Percentiles rank a stretch among this genome's conserved stretches.
Conservation (phyloP, 2,797 vertebrate species). For the Thripadectes ignobilis region DNA sequence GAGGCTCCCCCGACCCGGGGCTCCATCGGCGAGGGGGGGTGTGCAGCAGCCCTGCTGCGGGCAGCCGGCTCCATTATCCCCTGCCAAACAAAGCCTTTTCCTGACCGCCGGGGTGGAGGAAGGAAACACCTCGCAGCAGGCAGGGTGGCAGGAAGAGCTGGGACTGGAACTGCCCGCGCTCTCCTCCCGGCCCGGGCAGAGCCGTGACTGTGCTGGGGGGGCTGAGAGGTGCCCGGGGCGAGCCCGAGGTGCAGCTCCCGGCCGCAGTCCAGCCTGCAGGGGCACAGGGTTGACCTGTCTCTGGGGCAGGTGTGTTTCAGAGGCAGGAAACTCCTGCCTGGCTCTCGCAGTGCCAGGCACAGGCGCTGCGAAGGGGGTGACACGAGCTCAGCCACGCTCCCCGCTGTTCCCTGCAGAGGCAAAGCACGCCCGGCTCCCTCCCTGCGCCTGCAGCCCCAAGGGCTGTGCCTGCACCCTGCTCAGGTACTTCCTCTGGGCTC, state of each 20-base stretch:
- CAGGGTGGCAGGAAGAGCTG: fast-evolving
- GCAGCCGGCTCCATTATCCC: neutral
- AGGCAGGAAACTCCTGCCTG: neutral
- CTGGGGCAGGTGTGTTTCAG: neutral
- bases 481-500: fast-evolving
- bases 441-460: neutral
- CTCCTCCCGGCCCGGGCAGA: fast-evolving
- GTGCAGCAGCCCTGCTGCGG: neutral
- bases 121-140: neutral
- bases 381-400: fast-evolving
- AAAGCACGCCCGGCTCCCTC: fast-evolving
- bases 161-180: neutral
- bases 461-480: neutral
- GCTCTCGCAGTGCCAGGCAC: neutral
- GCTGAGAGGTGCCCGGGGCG: neutral
- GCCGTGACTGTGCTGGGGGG: neutral
- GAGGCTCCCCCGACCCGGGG: neutral
- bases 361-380: fast-evolving
- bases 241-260: fast-evolving
- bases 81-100: neutral
- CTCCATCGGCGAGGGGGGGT: neutral
- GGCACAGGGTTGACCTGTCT: neutral
- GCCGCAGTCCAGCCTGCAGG: fast-evolving
- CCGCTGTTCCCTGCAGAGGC: neutral
- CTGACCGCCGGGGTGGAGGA: neutral